phyloP scores from a whole-genome alignment of 2,113 vertebrate species.

The Saguinus imperator region DNA sequence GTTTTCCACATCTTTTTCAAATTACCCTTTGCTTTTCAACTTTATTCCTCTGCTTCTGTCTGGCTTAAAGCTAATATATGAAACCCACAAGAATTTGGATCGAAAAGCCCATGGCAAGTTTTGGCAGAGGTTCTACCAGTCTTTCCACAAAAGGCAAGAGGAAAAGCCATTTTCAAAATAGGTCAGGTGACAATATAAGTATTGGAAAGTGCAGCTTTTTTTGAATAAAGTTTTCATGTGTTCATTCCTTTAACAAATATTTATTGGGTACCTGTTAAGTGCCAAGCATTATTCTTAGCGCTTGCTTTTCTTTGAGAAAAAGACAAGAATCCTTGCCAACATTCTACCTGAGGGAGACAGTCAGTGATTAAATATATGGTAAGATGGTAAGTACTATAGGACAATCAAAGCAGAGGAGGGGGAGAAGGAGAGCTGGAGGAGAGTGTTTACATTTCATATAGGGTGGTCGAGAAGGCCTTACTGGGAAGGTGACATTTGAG shows the following conservation, averaged over 20 bases:
- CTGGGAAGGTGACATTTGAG: neutral
- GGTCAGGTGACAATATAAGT: neutral
- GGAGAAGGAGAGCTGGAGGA: neutral
- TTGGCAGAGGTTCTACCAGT: neutral
- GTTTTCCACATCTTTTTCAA: neutral
- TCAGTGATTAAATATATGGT: neutral
- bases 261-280: neutral
- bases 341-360: neutral
- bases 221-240: neutral
- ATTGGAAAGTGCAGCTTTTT: neutral
- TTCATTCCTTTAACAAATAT: neutral
- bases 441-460: neutral
- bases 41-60: slow-evolving; percentile 30
- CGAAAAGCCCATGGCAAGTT: neutral
- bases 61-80: neutral
- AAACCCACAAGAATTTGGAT: neutral
- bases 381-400: neutral
- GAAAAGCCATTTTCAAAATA: slow-evolving; percentile 37
- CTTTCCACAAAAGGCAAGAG: neutral
- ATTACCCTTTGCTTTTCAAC: neutral
- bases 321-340: neutral
- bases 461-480: neutral
- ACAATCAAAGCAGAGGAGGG: neutral
- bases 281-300: neutral
- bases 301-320: neutral